Conservation (phyloP, 1,140 invertebrate species). For the Tachypleus tridentatus region DNA sequence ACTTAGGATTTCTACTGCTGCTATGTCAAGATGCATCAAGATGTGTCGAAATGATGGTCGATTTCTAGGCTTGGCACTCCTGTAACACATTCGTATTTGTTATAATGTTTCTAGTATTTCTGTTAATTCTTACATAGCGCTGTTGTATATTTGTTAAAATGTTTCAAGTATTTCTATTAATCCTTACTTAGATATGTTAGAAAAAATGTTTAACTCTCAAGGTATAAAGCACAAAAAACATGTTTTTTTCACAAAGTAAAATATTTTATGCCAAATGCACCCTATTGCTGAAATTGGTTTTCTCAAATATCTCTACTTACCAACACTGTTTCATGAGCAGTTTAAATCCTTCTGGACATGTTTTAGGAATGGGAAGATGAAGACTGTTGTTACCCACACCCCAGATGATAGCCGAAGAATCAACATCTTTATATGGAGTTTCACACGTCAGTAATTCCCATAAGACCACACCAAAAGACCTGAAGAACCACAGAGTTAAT, state of each 20-base stretch:
- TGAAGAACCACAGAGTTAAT: neutral
- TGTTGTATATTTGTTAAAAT: too few species aligned
- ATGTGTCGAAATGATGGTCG: constrained; percentile 91
- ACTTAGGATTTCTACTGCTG: constrained; percentile 60
- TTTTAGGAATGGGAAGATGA: constrained; percentile 74
- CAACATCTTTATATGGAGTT: constrained; percentile 91
- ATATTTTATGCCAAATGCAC: too few species aligned
- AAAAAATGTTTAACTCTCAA: too few species aligned
- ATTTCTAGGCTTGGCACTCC: constrained; percentile 75
- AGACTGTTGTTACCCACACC: constrained; percentile 90
- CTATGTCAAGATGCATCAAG: constrained; percentile 73
- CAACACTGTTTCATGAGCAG: constrained; percentile 86
- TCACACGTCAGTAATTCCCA: constrained; percentile 95
- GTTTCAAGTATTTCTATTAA: too few species aligned
- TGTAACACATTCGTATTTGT: constrained; percentile 16
- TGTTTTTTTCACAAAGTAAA: too few species aligned
- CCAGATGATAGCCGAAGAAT: constrained; percentile 95
- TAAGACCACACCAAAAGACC: constrained; percentile 89
- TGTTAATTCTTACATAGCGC: too few species aligned
- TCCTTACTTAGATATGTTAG: too few species aligned
- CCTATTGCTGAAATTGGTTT: too few species aligned
- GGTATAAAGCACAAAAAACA: too few species aligned
- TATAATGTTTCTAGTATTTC: too few species aligned
- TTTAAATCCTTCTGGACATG: constrained; percentile 62
- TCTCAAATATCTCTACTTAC: constrained; percentile 14